Evolutionary conservation across 2,113 vertebrate genomes (phyloP).

Genomic region (Zosterops borbonicus): DNA sequence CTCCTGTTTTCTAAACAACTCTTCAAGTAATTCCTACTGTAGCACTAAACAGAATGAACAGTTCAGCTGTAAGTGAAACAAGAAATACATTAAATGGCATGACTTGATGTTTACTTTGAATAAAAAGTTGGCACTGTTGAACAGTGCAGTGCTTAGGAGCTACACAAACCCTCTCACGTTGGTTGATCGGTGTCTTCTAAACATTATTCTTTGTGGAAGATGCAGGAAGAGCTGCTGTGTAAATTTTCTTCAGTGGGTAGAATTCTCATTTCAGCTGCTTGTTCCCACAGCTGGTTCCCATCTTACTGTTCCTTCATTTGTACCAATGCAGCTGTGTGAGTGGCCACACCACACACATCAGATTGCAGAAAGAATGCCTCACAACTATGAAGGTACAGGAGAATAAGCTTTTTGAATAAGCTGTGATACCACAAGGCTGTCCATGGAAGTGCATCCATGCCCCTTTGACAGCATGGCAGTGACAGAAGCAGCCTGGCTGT

Average conservation of each 20-base stretch:
- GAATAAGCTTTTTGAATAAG: not conserved
- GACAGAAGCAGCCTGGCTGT: not conserved
- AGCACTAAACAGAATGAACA: not conserved
- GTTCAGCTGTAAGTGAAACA: not conserved
- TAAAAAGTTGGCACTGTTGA: not conserved
- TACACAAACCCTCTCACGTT: not conserved
- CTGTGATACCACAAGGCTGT: not conserved
- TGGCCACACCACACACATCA: not conserved
- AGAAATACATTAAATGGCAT: fast-evolving
- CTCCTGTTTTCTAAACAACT: not conserved
- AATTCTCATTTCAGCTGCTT: not conserved
- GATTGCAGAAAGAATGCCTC: not conserved
- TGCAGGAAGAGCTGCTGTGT: not conserved
- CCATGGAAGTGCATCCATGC: not conserved
- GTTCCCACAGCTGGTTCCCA: not conserved
- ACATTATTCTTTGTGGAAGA: not conserved
- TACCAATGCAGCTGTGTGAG: not conserved
- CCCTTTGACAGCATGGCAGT: not conserved
- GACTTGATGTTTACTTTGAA: not conserved
- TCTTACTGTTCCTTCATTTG: not conserved
- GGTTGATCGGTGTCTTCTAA: not conserved
- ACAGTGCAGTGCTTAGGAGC: not conserved
- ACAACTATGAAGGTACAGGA: not conserved
- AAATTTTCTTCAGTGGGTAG: not conserved
- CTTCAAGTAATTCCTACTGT: not conserved